phyloP scores from a whole-genome alignment of 2,113 vertebrate genomes.

The Rousettus leschenaultii region DNA sequence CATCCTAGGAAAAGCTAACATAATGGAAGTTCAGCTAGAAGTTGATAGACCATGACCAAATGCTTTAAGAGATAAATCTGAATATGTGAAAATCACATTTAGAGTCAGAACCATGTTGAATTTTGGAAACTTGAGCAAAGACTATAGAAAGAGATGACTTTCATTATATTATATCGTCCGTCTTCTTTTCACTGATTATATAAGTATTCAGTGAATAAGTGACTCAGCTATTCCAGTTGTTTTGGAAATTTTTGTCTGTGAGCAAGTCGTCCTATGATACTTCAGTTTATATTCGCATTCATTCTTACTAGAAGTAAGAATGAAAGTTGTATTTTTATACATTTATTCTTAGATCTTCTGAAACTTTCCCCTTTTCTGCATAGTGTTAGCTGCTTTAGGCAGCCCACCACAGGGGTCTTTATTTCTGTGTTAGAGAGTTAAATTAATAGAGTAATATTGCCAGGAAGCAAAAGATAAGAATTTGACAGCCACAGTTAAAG shows the following conservation, averaged over 20 bases:
- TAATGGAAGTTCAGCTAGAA: background rate
- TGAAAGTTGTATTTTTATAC: conserved; percentile 30
- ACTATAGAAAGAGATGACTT: conserved; percentile 27
- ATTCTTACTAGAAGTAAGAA: background rate
- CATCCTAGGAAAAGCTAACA: conserved; percentile 4
- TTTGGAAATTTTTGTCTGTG: conserved; percentile 28
- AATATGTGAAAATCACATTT: conserved; percentile 15
- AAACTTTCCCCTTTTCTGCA: background rate
- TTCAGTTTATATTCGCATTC: conserved; percentile 12
- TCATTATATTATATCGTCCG: conserved; percentile 4
- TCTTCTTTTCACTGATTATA: conserved; percentile 12
- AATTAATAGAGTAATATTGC: background rate
- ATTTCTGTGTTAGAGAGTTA: conserved; percentile 29
- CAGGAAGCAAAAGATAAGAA: background rate
- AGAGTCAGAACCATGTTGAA: background rate
- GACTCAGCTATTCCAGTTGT: conserved; percentile 3
- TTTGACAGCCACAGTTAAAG: background rate
- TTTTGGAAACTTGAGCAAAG: background rate
- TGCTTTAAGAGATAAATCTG: conserved; percentile 49
- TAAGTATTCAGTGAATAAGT: conserved; percentile 26
- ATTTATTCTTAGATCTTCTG: conserved; percentile 8
- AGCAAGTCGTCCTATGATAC: conserved; percentile 20
- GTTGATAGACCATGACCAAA: background rate
- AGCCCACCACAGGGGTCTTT: background rate
- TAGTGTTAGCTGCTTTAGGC: background rate